These are phyloP conservation scores for Shargacucullia verbasci DNA, from an alignment of 2,888 invertebrate species.

Conservation along the genomic window DNA sequence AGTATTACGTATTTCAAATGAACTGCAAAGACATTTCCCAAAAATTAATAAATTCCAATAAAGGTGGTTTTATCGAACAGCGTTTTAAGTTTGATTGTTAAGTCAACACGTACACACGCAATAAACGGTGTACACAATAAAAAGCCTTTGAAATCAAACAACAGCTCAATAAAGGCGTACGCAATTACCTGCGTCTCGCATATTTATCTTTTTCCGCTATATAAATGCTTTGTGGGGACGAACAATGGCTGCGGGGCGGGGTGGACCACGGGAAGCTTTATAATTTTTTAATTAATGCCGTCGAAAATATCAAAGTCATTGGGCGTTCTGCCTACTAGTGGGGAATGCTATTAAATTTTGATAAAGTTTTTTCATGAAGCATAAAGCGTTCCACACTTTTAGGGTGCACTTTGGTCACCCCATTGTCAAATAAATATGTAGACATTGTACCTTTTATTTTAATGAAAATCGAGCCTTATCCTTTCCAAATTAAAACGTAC, in stretches of 20 bases:
- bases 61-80: constrained; percentile 37
- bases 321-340: constrained; percentile 76
- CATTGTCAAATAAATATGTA: constrained; percentile 53
- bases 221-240: constrained; percentile 81
- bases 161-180: constrained; percentile 83
- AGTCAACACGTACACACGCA: constrained; percentile 57
- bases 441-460: constrained; percentile 45
- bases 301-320: constrained; percentile 89
- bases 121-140: constrained; percentile 72
- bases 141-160: constrained; percentile 86
- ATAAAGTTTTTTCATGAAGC: constrained; percentile 71
- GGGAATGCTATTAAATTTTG: constrained; percentile 80
- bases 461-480: constrained; percentile 45
- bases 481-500: constrained; percentile 29
- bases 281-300: constrained; percentile 89
- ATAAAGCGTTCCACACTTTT: constrained; percentile 75
- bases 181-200: constrained; percentile 85
- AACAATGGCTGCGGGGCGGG: constrained; percentile 75
- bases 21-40: not conserved
- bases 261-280: constrained; percentile 82
- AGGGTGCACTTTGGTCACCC: constrained; percentile 54
- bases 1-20: no score
- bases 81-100: constrained; percentile 54
- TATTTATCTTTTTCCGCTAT: constrained; percentile 87
- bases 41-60: constrained; percentile 38